Evolutionary conservation across 1,140 invertebrate species (phyloP).

Genomic region (Drosophila nikananu): DNA sequence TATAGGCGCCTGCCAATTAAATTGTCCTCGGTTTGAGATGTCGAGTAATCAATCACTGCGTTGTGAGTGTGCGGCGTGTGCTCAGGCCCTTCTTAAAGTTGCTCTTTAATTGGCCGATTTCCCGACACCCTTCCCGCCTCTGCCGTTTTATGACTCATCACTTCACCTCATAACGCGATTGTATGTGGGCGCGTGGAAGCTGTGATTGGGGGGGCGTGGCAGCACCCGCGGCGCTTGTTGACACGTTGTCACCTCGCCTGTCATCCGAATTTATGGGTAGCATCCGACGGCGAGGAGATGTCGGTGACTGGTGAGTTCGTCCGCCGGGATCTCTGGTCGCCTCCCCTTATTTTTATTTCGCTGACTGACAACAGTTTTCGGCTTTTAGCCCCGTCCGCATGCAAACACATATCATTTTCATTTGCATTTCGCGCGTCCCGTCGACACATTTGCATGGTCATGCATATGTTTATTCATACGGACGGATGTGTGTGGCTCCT

Average conservation of each 20-base stretch:
- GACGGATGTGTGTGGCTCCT: constrained; percentile 2
- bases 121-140: constrained; percentile 19
- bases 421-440: constrained; percentile 60
- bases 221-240: constrained; percentile 74
- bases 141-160: constrained; percentile 23
- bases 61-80: neutral
- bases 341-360: constrained; percentile 23
- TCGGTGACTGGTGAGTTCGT: constrained; percentile 24
- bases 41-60: constrained; percentile 57
- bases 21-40: neutral
- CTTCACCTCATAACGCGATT: neutral
- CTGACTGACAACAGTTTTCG: constrained; percentile 48
- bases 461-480: constrained; percentile 40
- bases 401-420: constrained; percentile 74
- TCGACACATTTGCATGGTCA: constrained; percentile 67
- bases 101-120: constrained; percentile 57
- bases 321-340: constrained; percentile 13
- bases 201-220: constrained; percentile 29
- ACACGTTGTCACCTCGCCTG: constrained; percentile 80
- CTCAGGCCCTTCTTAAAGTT: constrained; percentile 41
- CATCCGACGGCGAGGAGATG: constrained; percentile 23
- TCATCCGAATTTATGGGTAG: constrained; percentile 75
- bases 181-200: constrained; percentile 4
- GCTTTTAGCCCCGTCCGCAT: constrained; percentile 55
- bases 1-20: constrained; percentile 12